phyloP scores from a whole-genome alignment of 2,113 vertebrate species.

The Oncorhynchus kisutch region DNA sequence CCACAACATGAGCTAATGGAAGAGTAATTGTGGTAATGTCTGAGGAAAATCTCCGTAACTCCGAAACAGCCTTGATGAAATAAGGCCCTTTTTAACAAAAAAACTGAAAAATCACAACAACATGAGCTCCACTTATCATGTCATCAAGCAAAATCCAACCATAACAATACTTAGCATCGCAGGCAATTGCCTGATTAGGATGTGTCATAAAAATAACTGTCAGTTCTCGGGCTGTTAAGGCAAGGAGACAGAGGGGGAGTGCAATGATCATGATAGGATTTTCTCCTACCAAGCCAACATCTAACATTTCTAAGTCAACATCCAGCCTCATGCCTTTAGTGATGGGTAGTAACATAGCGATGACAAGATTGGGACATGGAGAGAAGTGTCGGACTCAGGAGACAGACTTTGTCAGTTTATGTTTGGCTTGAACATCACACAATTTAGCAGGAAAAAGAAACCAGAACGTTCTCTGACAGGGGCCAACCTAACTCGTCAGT shows the following conservation, averaged over 20 bases:
- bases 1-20: no score
- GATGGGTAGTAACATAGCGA: slow-evolving; percentile 47
- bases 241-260: not conserved
- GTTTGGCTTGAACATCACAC: slow-evolving; percentile 59
- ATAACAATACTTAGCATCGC: not conserved
- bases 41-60: no score
- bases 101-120: no score
- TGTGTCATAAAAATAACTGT: not conserved
- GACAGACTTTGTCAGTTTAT: slow-evolving; percentile 41
- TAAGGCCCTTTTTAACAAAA: no score
- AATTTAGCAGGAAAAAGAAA: slow-evolving; percentile 52
- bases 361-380: slow-evolving; percentile 55
- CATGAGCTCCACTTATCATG: no score
- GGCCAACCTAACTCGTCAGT: slow-evolving; percentile 45
- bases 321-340: slow-evolving; percentile 42
- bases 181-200: not conserved
- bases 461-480: slow-evolving; percentile 29
- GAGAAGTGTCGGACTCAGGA: slow-evolving; percentile 45
- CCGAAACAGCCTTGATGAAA: no score
- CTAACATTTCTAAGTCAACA: slow-evolving; percentile 50
- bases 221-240: not conserved
- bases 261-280: slow-evolving; percentile 27
- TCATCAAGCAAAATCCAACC: no score
- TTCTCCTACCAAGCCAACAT: slow-evolving; percentile 44
- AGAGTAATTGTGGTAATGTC: no score